Percentiles rank a stretch among this genome's conserved stretches.
phyloP scores from a whole-genome alignment of 2,888 invertebrate species.

The Amphipoea lucens region DNA sequence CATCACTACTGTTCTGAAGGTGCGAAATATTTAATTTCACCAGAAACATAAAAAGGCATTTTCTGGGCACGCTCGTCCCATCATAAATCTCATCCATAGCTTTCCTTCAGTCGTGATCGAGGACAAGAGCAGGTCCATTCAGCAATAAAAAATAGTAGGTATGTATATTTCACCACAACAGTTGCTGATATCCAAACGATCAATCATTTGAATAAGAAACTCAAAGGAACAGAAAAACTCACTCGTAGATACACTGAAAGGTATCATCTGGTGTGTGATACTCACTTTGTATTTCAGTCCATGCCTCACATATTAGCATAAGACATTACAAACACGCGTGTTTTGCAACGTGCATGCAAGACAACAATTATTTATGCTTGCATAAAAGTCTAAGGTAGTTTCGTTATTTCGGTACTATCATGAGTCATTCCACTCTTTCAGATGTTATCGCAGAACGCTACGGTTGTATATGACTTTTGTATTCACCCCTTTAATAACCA shows the following conservation, averaged over 20 bases:
- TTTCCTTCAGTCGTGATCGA: no score
- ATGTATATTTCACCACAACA: no score
- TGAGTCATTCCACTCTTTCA: conserved; percentile 39
- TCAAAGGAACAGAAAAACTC: no score
- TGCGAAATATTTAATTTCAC: no score
- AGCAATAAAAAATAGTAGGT: no score
- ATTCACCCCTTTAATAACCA: conserved; percentile 44
- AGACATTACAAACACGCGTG: conserved; percentile 23
- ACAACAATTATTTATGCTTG: conserved; percentile 35
- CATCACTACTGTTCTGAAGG: no score
- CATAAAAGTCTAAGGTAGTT: conserved; percentile 21
- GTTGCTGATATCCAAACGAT: not conserved
- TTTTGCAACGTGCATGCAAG: conserved; percentile 32
- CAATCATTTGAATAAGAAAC: not conserved
- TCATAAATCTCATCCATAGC: no score
- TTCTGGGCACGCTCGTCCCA: no score
- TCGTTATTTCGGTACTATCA: conserved; percentile 22
- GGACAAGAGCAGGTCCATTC: no score
- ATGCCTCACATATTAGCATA: conserved; percentile 17
- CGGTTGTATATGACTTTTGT: conserved; percentile 43
- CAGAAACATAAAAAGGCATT: no score
- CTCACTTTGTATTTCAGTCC: conserved; percentile 22
- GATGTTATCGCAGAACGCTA: conserved; percentile 55
- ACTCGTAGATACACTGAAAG: not conserved
- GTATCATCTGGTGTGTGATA: not conserved